A percentile compares a stretch with the other conserved stretches of the same genome.
Evolutionary conservation across 2,888 invertebrate species (phyloP).

Genomic region (Timema podura): DNA sequence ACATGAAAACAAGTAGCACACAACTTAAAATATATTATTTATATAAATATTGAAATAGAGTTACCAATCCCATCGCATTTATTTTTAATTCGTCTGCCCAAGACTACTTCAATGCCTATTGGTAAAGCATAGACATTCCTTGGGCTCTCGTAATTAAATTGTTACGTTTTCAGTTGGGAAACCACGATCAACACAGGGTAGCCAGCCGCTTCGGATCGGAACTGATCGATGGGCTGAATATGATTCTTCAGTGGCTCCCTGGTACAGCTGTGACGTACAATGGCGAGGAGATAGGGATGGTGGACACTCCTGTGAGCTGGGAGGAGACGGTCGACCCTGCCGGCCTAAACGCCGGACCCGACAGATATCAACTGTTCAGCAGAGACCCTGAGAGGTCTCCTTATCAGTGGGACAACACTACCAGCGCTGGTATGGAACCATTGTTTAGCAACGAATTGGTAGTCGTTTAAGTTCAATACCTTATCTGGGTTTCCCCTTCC

Average conservation of each 20-base stretch:
- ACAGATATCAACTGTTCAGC: slow-evolving; percentile 21
- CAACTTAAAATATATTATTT: too few species aligned
- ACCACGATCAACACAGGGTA: not conserved
- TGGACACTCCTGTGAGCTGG: slow-evolving; percentile 57
- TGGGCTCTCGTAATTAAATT: not conserved
- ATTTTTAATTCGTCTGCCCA: too few species aligned
- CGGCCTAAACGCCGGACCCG: slow-evolving; percentile 46
- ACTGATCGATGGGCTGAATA: not conserved
- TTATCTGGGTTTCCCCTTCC: too few species aligned
- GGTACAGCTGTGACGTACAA: slow-evolving; percentile 79
- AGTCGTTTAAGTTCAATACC: too few species aligned
- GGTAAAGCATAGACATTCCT: not conserved
- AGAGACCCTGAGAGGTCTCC: slow-evolving; percentile 40
- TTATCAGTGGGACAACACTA: slow-evolving; percentile 39
- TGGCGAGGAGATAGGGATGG: slow-evolving; percentile 82
- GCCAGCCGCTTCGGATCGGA: not conserved
- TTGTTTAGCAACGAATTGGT: too few species aligned
- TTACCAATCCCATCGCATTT: too few species aligned
- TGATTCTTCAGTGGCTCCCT: slow-evolving; percentile 49
- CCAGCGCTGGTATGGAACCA: slow-evolving; percentile 26
- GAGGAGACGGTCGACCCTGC: slow-evolving; percentile 60
- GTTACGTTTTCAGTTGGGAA: not conserved
- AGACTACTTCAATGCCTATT: too few species aligned
- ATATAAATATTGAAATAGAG: too few species aligned
- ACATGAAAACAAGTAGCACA: too few species aligned